phyloP scores from a whole-genome alignment of 2,888 invertebrate species.

The Spisula solida region DNA sequence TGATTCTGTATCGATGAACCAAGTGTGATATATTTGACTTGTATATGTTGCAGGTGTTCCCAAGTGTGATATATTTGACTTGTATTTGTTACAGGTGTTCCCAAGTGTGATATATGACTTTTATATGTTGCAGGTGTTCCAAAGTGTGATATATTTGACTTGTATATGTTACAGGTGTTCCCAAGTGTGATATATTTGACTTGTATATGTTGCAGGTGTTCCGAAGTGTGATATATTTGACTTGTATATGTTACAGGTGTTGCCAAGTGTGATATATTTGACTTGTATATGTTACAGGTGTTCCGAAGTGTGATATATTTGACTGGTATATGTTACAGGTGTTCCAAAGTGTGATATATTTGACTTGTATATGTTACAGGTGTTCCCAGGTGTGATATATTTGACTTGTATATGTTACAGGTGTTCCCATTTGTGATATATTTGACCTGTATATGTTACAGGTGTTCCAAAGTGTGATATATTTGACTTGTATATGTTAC shows the following conservation, averaged over 20 bases:
- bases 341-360: constrained; percentile 66
- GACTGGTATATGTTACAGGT: constrained; percentile 64
- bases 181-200: constrained; percentile 57
- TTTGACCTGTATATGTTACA: too few relatives aligned
- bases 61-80: too few relatives aligned
- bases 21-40: too few relatives aligned
- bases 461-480: too few relatives aligned
- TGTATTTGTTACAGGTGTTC: constrained; percentile 79
- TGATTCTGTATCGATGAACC: too few relatives aligned
- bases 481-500: too few relatives aligned
- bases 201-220: constrained; percentile 71
- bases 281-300: constrained; percentile 68
- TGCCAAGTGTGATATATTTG: constrained; percentile 66
- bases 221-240: constrained; percentile 67
- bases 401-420: too few relatives aligned
- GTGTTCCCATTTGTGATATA: too few relatives aligned
- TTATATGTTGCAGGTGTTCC: constrained; percentile 76
- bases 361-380: too few relatives aligned
- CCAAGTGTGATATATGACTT: constrained; percentile 73
- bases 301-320: constrained; percentile 72
- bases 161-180: constrained; percentile 74
- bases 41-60: too few relatives aligned
- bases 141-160: constrained; percentile 34
- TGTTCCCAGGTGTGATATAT: too few relatives aligned
- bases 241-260: constrained; percentile 71